Evolutionary conservation across 2,888 invertebrate species (phyloP).

Genomic region (Eurytoma californica): DNA sequence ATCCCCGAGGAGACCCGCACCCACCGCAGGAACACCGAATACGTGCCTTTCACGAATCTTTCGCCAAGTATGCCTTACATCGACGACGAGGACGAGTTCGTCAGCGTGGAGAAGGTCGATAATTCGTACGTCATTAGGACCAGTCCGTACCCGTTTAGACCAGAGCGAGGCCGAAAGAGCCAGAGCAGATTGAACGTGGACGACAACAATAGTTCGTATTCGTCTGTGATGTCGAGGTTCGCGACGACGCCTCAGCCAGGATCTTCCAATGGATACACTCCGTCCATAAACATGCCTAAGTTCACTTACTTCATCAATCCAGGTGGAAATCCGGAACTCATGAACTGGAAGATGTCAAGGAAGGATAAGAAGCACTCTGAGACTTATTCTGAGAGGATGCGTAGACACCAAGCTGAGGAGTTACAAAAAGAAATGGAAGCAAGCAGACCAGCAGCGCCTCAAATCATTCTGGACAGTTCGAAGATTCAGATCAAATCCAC

Average conservation of each 20-base stretch:
- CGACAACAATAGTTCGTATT: not conserved
- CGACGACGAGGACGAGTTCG: constrained; percentile 68
- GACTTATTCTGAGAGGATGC: constrained; percentile 69
- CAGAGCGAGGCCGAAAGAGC: constrained; percentile 63
- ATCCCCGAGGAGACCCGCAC: constrained; percentile 14
- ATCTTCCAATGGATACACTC: constrained; percentile 63
- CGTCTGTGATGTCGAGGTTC: not conserved
- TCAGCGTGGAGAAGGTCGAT: constrained; percentile 67
- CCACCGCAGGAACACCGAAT: constrained; percentile 23
- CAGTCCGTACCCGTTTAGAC: constrained; percentile 70
- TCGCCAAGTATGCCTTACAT: not conserved
- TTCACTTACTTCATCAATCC: constrained; percentile 69
- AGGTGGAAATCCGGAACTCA: constrained; percentile 58
- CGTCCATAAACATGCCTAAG: constrained; percentile 60
- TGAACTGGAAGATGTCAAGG: constrained; percentile 69
- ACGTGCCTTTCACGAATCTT: not conserved
- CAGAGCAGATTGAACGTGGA: not conserved
- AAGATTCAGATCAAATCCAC: not conserved
- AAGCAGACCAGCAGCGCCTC: not conserved
- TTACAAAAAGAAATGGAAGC: not conserved
- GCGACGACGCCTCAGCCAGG: constrained; percentile 48
- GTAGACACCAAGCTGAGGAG: constrained; percentile 60
- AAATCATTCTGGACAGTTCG: constrained; percentile 13
- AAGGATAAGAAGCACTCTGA: constrained; percentile 73
- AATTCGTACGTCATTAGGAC: constrained; percentile 67